Percentiles rank a stretch among this genome's conserved stretches.
Conservation (phyloP, 2,888 invertebrate species). For the Loripinus fragilis region DNA sequence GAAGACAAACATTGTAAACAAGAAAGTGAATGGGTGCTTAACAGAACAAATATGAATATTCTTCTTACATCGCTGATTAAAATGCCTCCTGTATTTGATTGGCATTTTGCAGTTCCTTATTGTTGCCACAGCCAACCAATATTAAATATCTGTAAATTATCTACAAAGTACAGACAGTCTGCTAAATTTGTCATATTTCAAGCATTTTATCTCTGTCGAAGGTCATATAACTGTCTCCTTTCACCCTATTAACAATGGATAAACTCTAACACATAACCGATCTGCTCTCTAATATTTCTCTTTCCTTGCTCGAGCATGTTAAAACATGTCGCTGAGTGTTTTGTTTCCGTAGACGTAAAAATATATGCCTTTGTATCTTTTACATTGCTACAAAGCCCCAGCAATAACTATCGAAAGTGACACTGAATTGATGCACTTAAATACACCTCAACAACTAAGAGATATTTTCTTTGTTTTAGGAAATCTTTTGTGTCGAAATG, state of each 20-base stretch:
- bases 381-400: constrained; percentile 28
- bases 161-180: not conserved
- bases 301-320: constrained; percentile 32
- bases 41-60: too few species aligned
- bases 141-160: too few species aligned
- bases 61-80: too few species aligned
- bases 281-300: not conserved
- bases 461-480: constrained; percentile 1
- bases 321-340: constrained; percentile 37
- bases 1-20: too few species aligned
- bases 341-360: constrained; percentile 44
- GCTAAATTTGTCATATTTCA: not conserved
- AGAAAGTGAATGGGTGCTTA: too few species aligned
- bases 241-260: not conserved
- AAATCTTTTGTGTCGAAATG: not conserved
- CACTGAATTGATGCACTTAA: constrained; percentile 11
- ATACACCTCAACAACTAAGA: not conserved
- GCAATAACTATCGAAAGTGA: constrained; percentile 50
- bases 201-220: constrained; percentile 3
- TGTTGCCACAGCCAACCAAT: too few species aligned
- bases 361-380: constrained; percentile 41
- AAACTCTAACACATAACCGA: not conserved
- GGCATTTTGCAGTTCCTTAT: too few species aligned
- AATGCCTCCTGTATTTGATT: too few species aligned
- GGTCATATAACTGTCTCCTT: constrained; percentile 35